A percentile compares a stretch with the other conserved stretches of the same genome.
phyloP scores from a whole-genome alignment of 2,888 invertebrate species.

The Gisinianus flammeolus region DNA sequence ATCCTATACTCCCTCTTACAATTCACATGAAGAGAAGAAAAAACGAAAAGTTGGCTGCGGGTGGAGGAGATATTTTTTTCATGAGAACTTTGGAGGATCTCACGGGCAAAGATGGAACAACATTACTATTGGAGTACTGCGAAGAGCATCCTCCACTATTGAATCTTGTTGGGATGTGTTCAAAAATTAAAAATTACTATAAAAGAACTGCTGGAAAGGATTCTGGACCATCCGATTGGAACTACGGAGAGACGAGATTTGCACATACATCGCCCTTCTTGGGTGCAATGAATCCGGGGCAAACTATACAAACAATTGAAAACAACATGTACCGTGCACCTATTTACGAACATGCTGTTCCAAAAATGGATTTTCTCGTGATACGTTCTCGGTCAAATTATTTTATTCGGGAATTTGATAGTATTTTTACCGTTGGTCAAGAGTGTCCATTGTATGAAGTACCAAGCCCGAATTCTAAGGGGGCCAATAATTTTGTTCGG shows the following conservation, averaged over 20 bases:
- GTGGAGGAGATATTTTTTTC: conserved; percentile 98
- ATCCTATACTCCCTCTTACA: conserved; percentile 80
- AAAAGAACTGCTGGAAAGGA: conserved; percentile 94
- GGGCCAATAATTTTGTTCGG: conserved; percentile 95
- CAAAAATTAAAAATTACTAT: conserved; percentile 98
- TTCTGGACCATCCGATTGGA: too few species aligned
- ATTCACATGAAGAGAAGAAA: conserved; percentile 93
- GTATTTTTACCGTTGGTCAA: conserved; percentile 91
- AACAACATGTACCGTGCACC: conserved; percentile 98
- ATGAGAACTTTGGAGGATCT: conserved; percentile 96
- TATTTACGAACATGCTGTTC: conserved; percentile 84
- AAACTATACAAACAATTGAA: conserved; percentile 91
- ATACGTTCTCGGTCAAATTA: conserved; percentile 85
- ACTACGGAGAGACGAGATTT: conserved; percentile 95
- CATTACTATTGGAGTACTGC: conserved; percentile 94
- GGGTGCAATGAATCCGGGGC: conserved; percentile 91
- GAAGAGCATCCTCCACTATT: conserved; percentile 98
- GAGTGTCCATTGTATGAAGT: conserved; percentile 97
- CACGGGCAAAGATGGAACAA: conserved; percentile 89
- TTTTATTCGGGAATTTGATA: conserved; percentile 87
- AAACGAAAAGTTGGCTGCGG: conserved; percentile 89
- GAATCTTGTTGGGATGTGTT: conserved; percentile 80
- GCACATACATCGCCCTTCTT: conserved; percentile 98
- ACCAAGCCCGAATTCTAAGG: conserved; percentile 97
- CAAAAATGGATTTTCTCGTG: conserved; percentile 84